These are phyloP conservation scores for Xiphorhynchus erythropygius DNA, from an alignment of 2,797 vertebrate genomes.

Conservation along the genomic window DNA sequence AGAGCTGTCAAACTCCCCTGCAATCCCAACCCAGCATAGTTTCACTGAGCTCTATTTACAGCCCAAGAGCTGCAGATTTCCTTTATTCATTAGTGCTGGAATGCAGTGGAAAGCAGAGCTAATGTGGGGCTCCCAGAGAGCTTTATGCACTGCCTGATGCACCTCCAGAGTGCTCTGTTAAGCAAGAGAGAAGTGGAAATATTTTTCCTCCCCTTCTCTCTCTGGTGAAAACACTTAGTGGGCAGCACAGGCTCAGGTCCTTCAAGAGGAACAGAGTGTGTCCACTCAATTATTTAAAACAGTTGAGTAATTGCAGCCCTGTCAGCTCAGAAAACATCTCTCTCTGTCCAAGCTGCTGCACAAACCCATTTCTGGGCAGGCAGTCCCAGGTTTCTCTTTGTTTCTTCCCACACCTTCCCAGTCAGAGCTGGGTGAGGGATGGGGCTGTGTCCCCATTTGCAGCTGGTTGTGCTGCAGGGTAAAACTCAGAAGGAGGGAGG, in stretches of 20 bases:
- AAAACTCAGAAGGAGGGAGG: neutral
- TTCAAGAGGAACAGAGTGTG: neutral
- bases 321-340: conserved; percentile 50
- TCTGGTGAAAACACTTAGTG: conserved; percentile 13
- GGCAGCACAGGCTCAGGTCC: conserved; percentile 5
- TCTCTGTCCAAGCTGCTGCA: conserved; percentile 36
- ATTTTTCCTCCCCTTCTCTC: neutral
- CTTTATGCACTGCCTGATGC: neutral
- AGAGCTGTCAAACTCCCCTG: neutral
- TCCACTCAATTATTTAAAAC: conserved; percentile 67
- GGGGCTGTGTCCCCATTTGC: neutral
- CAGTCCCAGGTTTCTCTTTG: neutral
- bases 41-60: neutral
- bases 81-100: conserved; percentile 3
- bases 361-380: neutral
- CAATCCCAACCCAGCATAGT: neutral
- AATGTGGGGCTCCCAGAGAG: neutral
- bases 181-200: neutral
- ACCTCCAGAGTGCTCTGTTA: conserved; percentile 32
- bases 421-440: neutral
- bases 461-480: neutral
- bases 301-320: conserved; percentile 52
- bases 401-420: neutral
- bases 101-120: neutral
- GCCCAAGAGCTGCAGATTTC: neutral